Percentiles rank a stretch among this genome's conserved stretches.
Evolutionary conservation across 2,113 vertebrate genomes (phyloP).

Genomic region (Beaufortia kweichowensis): DNA sequence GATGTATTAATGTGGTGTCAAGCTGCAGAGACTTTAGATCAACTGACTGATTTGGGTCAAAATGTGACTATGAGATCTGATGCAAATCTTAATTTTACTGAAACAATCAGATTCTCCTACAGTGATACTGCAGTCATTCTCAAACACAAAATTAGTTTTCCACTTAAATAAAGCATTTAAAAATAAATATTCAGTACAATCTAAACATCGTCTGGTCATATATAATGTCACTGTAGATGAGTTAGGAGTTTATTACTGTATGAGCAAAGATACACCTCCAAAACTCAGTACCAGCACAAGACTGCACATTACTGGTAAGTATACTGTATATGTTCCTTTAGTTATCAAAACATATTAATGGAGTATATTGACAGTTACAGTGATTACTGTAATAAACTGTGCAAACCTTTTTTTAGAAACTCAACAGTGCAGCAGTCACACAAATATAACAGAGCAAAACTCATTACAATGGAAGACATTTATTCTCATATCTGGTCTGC

Average conservation of each 20-base stretch:
- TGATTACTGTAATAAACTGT: too few species aligned
- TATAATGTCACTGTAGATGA: not conserved
- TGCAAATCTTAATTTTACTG: not conserved
- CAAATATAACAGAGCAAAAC: too few species aligned
- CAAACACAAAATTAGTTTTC: not conserved
- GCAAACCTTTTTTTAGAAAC: too few species aligned
- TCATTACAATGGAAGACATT: too few species aligned
- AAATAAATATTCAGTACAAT: not conserved
- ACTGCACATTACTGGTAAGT: too few species aligned
- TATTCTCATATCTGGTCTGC: not conserved
- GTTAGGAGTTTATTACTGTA: not conserved
- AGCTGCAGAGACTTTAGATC: not conserved
- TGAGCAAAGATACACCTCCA: not conserved
- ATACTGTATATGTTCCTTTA: too few species aligned
- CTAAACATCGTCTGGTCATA: not conserved
- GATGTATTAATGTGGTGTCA: not conserved
- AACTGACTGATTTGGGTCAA: not conserved
- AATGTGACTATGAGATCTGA: slow-evolving; percentile 12
- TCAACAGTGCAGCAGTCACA: not conserved
- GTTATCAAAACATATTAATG: too few species aligned
- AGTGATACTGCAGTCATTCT: not conserved
- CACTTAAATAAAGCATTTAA: not conserved
- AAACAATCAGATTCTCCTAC: not conserved
- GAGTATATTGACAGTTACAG: too few species aligned
- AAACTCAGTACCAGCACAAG: not conserved